These are phyloP conservation scores for Xylota sylvarum DNA, from an alignment of 2,888 invertebrate species.

Conservation along the genomic window DNA sequence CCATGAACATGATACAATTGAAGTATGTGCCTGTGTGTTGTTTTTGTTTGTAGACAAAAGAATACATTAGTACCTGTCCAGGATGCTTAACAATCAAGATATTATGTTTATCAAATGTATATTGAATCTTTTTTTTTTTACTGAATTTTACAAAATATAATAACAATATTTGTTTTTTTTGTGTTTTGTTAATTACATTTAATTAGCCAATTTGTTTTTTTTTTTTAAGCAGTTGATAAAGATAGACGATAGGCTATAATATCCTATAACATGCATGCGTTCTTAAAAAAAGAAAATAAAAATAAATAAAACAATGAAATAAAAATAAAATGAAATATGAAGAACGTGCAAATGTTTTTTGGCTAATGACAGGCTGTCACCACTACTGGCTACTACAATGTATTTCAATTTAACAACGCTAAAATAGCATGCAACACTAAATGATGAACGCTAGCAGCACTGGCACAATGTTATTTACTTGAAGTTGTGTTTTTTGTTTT, in stretches of 20 bases:
- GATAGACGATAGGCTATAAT: conserved; percentile 66
- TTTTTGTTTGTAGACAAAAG: conserved; percentile 80
- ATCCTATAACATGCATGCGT: conserved; percentile 64
- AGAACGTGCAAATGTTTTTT: conserved; percentile 68
- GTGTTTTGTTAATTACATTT: conserved; percentile 75
- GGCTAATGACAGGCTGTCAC: conserved; percentile 56
- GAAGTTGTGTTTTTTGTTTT: conserved; percentile 28
- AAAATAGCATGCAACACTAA: conserved; percentile 58
- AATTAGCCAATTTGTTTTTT: conserved; percentile 72
- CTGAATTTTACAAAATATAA: conserved; percentile 73
- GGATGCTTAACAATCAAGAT: conserved; percentile 13
- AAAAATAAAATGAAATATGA: conserved; percentile 61
- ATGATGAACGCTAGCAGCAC: conserved; percentile 62
- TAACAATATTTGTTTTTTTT: conserved; percentile 67
- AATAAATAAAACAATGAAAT: conserved; percentile 24
- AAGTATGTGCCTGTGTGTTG: conserved; percentile 95
- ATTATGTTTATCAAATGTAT: conserved; percentile 74
- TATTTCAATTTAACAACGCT: conserved; percentile 23
- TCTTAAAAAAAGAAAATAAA: conserved; percentile 18
- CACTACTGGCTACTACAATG: conserved; percentile 18
- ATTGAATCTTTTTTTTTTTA: conserved; percentile 58
- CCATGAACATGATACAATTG: conserved; percentile 99
- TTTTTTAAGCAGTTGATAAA: conserved; percentile 71
- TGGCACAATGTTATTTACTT: conserved; percentile 49
- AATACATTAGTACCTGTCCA: conserved; percentile 64